Conservation (phyloP, 2,113 vertebrate species). For the Caranx ignobilis region DNA sequence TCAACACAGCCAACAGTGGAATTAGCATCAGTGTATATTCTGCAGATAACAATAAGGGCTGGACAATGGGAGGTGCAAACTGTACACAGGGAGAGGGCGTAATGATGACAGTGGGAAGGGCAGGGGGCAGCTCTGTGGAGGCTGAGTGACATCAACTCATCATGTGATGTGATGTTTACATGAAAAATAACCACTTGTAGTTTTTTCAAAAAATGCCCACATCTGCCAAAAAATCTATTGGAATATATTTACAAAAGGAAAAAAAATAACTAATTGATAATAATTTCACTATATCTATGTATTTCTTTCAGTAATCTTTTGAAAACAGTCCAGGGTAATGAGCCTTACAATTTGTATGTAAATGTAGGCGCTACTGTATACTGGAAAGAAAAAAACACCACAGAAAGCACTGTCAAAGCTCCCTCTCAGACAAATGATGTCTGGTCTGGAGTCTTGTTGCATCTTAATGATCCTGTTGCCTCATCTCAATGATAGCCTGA, state of each 20-base stretch:
- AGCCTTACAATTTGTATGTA: constrained; percentile 58
- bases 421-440: constrained; percentile 89
- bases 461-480: constrained; percentile 90
- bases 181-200: constrained; percentile 28
- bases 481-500: constrained; percentile 90
- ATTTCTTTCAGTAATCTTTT: neutral
- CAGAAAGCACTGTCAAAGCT: constrained; percentile 40
- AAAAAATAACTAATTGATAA: neutral
- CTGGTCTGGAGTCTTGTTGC: constrained; percentile 88
- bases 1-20: constrained; percentile 66
- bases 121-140: constrained; percentile 20
- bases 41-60: constrained; percentile 69
- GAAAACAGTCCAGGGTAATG: constrained; percentile 10
- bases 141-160: constrained; percentile 49
- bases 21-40: constrained; percentile 81
- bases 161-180: constrained; percentile 60
- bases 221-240: neutral
- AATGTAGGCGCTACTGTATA: constrained; percentile 21
- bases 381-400: constrained; percentile 34
- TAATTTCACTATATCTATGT: neutral
- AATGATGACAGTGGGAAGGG: constrained; percentile 33
- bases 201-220: neutral
- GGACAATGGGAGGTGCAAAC: constrained; percentile 73
- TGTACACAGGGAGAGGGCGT: constrained; percentile 64
- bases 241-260: neutral